A percentile compares a stretch with the other conserved stretches of the same genome.
These are phyloP conservation scores for Aleadryas rufinucha DNA, from an alignment of 2,113 vertebrate genomes.

Conservation along the genomic window DNA sequence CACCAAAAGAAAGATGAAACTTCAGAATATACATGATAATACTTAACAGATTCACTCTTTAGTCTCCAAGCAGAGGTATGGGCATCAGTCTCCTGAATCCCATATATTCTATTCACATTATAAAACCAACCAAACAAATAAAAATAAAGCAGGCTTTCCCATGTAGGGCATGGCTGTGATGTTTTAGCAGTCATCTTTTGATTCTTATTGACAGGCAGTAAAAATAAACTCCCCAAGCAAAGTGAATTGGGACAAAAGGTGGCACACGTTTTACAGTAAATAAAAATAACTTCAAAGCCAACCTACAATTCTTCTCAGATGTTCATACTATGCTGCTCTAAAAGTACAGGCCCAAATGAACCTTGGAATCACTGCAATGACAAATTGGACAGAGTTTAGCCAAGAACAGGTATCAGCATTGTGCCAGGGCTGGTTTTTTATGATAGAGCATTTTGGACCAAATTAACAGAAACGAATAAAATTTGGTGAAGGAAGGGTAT, in stretches of 20 bases:
- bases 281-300: constrained; percentile 1
- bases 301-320: background rate
- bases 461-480: background rate
- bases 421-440: background rate
- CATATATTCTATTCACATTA: background rate
- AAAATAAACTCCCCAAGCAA: background rate
- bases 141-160: background rate
- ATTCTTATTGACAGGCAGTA: background rate
- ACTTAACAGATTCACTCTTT: background rate
- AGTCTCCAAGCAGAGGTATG: background rate
- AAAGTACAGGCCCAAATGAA: background rate
- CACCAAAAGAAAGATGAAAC: background rate
- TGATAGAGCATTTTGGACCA: background rate
- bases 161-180: background rate
- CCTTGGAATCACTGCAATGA: background rate
- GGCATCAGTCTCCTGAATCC: background rate
- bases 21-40: background rate
- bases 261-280: background rate
- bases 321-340: background rate
- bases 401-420: background rate
- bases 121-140: background rate
- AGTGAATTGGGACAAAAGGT: background rate
- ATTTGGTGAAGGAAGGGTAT: background rate
- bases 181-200: background rate
- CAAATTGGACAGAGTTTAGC: background rate